Percentiles rank a stretch among this genome's conserved stretches.
Conservation (phyloP, 2,888 invertebrate genomes). For the Vandiemenella viatica region DNA sequence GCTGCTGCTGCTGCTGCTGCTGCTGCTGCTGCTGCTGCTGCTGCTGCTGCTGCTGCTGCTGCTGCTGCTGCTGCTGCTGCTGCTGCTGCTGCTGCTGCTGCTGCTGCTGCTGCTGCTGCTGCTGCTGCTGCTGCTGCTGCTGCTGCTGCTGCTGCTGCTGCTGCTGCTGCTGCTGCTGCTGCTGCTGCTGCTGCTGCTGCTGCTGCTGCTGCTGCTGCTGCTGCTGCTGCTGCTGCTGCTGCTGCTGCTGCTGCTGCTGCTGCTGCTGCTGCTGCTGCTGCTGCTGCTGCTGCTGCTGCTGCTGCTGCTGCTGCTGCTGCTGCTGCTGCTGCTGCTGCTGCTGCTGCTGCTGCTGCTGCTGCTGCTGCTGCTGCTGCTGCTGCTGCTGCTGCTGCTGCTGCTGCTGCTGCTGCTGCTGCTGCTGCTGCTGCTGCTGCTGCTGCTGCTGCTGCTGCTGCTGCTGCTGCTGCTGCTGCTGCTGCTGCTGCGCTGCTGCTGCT, state of each 20-base stretch:
- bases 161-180: constrained; percentile 5
- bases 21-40: not conserved
- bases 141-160: constrained; percentile 5
- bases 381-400: constrained; percentile 5
- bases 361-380: constrained; percentile 28
- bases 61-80: not conserved
- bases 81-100: not conserved
- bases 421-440: constrained; percentile 25
- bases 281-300: constrained; percentile 5
- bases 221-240: constrained; percentile 5
- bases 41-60: not conserved
- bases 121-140: constrained; percentile 15
- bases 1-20: constrained; percentile 18
- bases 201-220: constrained; percentile 5
- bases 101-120: not conserved
- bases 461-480: constrained; percentile 15
- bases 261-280: constrained; percentile 5
- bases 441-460: constrained; percentile 22
- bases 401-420: constrained; percentile 24
- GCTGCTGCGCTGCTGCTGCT: no score
- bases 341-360: constrained; percentile 11
- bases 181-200: constrained; percentile 5
- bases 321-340: constrained; percentile 14
- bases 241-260: constrained; percentile 5
- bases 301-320: constrained; percentile 6